Evolutionary conservation across 2,797 vertebrate species (phyloP).

Genomic region (Gila robusta): DNA sequence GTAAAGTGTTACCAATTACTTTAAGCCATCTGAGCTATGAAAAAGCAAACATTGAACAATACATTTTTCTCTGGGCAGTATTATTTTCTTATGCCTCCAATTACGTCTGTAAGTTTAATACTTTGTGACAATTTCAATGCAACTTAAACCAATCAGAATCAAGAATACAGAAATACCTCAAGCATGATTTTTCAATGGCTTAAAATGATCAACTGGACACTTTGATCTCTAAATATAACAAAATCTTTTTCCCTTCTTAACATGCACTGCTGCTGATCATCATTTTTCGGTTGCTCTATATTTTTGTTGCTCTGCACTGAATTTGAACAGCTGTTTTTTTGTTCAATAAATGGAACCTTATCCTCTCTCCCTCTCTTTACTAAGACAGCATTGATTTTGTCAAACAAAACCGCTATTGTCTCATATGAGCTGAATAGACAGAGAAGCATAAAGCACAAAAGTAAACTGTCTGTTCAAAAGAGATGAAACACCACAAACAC

Average conservation of each 20-base stretch:
- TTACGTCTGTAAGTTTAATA: not conserved
- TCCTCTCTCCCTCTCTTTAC: conserved; percentile 45
- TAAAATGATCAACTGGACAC: not conserved
- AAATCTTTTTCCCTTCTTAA: not conserved
- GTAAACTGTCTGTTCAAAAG: conserved; percentile 57
- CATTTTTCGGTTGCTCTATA: not conserved
- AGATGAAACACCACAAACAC: conserved; percentile 57
- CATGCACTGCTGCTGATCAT: not conserved
- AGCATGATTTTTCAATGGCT: not conserved
- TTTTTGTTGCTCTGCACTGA: conserved; percentile 26
- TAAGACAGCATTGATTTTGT: conserved; percentile 62
- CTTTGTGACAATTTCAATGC: not conserved
- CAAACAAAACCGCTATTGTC: conserved; percentile 71
- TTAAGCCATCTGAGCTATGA: not conserved
- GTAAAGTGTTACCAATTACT: not conserved
- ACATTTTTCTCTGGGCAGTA: not conserved
- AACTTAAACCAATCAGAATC: conserved; percentile 6
- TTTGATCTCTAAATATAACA: too few relatives aligned
- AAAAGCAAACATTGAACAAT: not conserved
- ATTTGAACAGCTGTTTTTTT: conserved; percentile 50
- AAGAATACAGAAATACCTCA: not conserved
- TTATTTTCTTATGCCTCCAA: not conserved
- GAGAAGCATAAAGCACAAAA: conserved; percentile 52
- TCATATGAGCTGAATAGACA: conserved; percentile 54
- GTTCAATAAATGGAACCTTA: conserved; percentile 43